These are phyloP conservation scores for Cheilosia impressa DNA, from an alignment of 2,888 invertebrate genomes.

Conservation along the genomic window DNA sequence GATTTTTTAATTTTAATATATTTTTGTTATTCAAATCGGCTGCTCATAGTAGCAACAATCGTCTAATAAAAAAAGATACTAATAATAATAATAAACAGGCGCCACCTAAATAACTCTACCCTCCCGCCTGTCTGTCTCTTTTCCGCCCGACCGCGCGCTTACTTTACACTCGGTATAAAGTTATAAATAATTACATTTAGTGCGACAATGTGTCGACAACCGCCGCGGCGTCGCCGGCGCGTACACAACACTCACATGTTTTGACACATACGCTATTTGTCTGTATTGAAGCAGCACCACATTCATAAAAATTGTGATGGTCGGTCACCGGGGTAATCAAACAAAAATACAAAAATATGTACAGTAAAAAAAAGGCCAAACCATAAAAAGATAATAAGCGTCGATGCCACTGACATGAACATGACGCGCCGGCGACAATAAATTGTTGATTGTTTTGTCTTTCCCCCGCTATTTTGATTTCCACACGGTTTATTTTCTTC, in stretches of 20 bases:
- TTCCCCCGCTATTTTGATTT: slow-evolving; percentile 15
- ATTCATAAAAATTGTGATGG: slow-evolving; percentile 52
- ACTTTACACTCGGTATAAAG: slow-evolving; percentile 50
- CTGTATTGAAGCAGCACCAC: slow-evolving; percentile 23
- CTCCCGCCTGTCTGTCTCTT: slow-evolving; percentile 45
- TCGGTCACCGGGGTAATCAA: slow-evolving; percentile 65
- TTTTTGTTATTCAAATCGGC: slow-evolving; percentile 45
- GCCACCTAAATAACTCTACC: slow-evolving; percentile 74
- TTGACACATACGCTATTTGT: slow-evolving; percentile 56
- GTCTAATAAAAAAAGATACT: slow-evolving; percentile 51
- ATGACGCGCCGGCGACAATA: slow-evolving; percentile 43
- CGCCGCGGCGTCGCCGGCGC: slow-evolving; percentile 50
- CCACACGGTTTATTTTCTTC: slow-evolving; percentile 32
- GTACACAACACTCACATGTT: slow-evolving; percentile 24
- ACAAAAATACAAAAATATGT: slow-evolving; percentile 39
- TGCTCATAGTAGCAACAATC: slow-evolving; percentile 61
- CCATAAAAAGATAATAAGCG: slow-evolving; percentile 57
- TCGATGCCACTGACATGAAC: slow-evolving; percentile 32
- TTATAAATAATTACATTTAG: slow-evolving; percentile 74
- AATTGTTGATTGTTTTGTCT: slow-evolving; percentile 22
- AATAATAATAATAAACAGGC: slow-evolving; percentile 72
- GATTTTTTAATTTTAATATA: not conserved
- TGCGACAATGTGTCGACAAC: slow-evolving; percentile 69
- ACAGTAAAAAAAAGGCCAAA: slow-evolving; percentile 15
- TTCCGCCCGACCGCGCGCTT: slow-evolving; percentile 39